These are phyloP conservation scores for Meriones unguiculatus DNA, from an alignment of 2,113 vertebrate species.

Conservation along the genomic window DNA sequence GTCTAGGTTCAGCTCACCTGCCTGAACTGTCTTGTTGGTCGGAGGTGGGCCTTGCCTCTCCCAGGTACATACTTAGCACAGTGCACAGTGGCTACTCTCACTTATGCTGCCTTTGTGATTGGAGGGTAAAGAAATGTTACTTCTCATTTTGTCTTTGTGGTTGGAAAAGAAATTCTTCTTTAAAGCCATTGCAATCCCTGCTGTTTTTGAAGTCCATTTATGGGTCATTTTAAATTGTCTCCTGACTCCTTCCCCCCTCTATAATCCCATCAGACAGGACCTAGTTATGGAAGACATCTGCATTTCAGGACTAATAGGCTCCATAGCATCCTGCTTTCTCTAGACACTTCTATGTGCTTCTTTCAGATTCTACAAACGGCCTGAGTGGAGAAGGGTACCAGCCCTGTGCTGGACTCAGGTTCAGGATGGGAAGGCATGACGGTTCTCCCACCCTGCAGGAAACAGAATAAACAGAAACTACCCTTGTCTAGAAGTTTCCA, in stretches of 20 bases:
- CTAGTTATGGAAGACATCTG: fast-evolving
- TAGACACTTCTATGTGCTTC: neutral
- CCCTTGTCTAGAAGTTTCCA: neutral
- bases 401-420: neutral
- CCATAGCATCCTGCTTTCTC: neutral
- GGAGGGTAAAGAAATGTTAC: neutral
- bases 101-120: neutral
- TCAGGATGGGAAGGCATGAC: neutral
- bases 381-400: fast-evolving
- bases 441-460: neutral
- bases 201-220: neutral
- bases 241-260: neutral
- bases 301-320: neutral
- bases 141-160: neutral
- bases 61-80: neutral
- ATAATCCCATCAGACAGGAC: neutral
- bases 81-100: neutral
- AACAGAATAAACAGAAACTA: neutral
- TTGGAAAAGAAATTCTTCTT: neutral
- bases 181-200: neutral
- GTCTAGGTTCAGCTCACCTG: neutral
- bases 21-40: no score
- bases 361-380: neutral
- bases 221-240: neutral
- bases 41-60: neutral